Evolutionary conservation across 2,888 invertebrate species (phyloP).

Genomic region (Resseliella maxima): DNA sequence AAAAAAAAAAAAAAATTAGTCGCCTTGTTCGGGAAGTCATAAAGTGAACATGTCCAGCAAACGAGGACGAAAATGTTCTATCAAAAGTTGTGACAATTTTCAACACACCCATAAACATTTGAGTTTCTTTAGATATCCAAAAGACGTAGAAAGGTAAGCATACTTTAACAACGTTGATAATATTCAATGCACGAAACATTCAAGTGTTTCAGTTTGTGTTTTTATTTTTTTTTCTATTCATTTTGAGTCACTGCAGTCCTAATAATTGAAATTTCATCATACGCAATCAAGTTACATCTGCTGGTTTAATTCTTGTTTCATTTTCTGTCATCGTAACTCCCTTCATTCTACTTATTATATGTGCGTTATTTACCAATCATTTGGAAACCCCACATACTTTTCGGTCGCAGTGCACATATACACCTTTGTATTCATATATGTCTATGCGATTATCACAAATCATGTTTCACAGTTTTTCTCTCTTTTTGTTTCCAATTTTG

Average conservation of each 20-base stretch:
- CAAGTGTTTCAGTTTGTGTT: neutral
- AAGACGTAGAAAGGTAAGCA: conserved; percentile 55
- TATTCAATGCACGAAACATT: neutral
- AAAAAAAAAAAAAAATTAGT: neutral
- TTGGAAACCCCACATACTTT: neutral
- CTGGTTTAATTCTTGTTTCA: neutral
- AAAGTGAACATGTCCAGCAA: conserved; percentile 43
- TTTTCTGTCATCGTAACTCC: neutral
- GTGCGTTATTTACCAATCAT: neutral
- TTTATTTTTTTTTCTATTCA: no score
- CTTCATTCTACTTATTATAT: neutral
- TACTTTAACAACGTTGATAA: no score
- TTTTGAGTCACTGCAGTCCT: neutral
- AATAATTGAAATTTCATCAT: neutral
- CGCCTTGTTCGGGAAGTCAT: no score
- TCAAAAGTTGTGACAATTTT: conserved; percentile 55
- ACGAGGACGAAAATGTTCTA: conserved; percentile 56
- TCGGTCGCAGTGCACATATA: conserved; percentile 27
- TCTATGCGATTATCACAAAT: neutral
- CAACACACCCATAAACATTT: conserved; percentile 57
- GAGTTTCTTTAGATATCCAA: conserved; percentile 57
- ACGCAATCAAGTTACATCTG: conserved; percentile 44
- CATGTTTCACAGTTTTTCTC: neutral
- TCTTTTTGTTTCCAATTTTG: neutral
- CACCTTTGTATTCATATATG: neutral